Percentiles rank a stretch among this genome's conserved stretches.
Evolutionary conservation across 2,797 vertebrate species (phyloP).

Genomic region (Myripristis murdjan): DNA sequence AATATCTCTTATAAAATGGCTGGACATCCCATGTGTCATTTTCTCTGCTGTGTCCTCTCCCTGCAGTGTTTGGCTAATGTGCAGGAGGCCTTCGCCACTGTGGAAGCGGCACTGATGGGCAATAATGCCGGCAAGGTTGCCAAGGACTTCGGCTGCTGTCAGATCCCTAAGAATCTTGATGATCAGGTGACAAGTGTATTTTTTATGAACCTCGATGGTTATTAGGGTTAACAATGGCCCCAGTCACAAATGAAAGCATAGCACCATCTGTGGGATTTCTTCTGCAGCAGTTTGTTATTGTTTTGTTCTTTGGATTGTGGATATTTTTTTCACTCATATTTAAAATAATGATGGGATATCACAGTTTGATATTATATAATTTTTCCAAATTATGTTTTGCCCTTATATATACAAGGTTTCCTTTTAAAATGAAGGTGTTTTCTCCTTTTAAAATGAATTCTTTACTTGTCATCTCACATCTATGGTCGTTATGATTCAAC

Average conservation of each 20-base stretch:
- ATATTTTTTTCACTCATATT: background rate
- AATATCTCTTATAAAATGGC: background rate
- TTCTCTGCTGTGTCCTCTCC: conserved; percentile 1
- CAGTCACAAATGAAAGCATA: background rate
- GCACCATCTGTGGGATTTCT: background rate
- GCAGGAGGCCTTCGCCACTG: conserved; percentile 77
- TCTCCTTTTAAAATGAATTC: background rate
- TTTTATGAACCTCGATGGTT: background rate
- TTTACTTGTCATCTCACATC: background rate
- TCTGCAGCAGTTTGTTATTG: background rate
- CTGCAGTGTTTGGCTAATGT: conserved; percentile 83
- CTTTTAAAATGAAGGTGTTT: background rate
- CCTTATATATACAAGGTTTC: background rate
- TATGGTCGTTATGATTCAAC: background rate
- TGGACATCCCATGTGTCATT: background rate
- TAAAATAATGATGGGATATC: no score
- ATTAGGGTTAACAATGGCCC: no score
- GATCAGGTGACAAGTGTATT: conserved; percentile 73
- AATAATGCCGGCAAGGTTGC: conserved; percentile 70
- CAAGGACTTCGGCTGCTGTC: conserved; percentile 85
- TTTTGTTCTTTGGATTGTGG: background rate
- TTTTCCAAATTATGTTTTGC: no score
- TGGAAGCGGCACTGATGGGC: conserved; percentile 75
- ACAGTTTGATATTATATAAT: no score
- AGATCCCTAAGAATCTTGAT: conserved; percentile 53